These are phyloP conservation scores for Leptinotarsa texana DNA, from an alignment of 1,140 invertebrate genomes.

Conservation along the genomic window DNA sequence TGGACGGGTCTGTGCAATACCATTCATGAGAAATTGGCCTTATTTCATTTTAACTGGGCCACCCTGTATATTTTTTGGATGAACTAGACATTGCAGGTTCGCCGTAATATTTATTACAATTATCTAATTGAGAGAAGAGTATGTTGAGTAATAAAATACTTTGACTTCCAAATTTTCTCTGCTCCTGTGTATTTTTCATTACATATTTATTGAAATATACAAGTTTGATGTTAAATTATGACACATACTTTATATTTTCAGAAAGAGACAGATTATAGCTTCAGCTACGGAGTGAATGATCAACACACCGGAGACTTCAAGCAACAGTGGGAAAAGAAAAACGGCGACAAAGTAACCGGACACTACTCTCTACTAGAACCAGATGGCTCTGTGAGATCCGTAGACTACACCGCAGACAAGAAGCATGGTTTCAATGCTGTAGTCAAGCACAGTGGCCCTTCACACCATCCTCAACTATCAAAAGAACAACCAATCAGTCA, in stretches of 20 bases:
- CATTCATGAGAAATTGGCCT: no score
- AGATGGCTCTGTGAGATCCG: slow-evolving; percentile 62
- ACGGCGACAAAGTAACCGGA: slow-evolving; percentile 49
- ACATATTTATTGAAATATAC: no score
- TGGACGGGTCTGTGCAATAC: no score
- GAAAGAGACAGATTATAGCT: slow-evolving; percentile 62
- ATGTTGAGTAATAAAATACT: no score
- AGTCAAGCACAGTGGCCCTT: slow-evolving; percentile 48
- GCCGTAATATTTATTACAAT: no score
- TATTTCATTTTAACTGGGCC: no score
- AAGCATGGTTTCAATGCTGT: slow-evolving; percentile 58
- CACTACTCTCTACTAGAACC: slow-evolving; percentile 58
- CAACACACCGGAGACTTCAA: slow-evolving; percentile 72
- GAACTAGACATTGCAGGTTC: no score
- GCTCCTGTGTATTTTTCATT: no score
- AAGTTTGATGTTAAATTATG: no score
- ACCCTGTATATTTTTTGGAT: no score
- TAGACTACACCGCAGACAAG: slow-evolving; percentile 63
- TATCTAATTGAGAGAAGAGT: no score
- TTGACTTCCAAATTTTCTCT: no score
- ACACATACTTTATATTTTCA: slow-evolving; percentile 30
- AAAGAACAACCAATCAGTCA: slow-evolving; percentile 23
- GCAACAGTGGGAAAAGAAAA: slow-evolving; percentile 54
- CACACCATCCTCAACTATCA: slow-evolving; percentile 38
- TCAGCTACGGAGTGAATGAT: slow-evolving; percentile 75